Conservation (phyloP, 2,888 invertebrate genomes). For the Diploptera punctata region DNA sequence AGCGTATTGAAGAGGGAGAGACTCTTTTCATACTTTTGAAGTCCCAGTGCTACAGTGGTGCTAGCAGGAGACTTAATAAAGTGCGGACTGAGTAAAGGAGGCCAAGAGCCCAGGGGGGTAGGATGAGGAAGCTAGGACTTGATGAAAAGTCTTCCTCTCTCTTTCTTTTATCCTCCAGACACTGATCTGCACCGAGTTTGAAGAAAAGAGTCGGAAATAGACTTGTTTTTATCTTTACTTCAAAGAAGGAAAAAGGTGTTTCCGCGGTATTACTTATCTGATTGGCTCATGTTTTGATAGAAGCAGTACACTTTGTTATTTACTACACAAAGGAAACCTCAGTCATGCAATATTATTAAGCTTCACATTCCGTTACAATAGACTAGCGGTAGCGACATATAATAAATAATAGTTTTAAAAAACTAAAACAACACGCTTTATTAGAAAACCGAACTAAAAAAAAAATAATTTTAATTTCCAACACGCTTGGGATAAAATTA, state of each 20-base stretch:
- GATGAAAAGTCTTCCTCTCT: constrained; percentile 7
- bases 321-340: too few relatives aligned
- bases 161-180: constrained; percentile 1
- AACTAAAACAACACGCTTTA: too few relatives aligned
- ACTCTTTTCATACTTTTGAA: background rate
- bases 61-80: constrained; percentile 9
- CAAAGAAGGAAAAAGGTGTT: background rate
- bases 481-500: too few relatives aligned
- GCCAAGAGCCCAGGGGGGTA: background rate
- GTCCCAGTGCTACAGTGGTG: constrained; percentile 4
- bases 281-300: too few relatives aligned
- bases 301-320: too few relatives aligned
- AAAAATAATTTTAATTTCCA: too few relatives aligned
- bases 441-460: too few relatives aligned
- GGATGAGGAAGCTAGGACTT: background rate
- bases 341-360: too few relatives aligned
- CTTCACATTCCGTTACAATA: too few relatives aligned
- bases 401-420: too few relatives aligned
- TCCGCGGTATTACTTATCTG: background rate
- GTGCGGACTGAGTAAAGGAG: constrained; percentile 3
- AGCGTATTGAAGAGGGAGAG: too few relatives aligned
- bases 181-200: background rate
- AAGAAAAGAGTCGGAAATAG: background rate
- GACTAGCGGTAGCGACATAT: too few relatives aligned
- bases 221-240: background rate